Conservation (phyloP, 2,888 invertebrate species). For the Linyphia triangularis region DNA sequence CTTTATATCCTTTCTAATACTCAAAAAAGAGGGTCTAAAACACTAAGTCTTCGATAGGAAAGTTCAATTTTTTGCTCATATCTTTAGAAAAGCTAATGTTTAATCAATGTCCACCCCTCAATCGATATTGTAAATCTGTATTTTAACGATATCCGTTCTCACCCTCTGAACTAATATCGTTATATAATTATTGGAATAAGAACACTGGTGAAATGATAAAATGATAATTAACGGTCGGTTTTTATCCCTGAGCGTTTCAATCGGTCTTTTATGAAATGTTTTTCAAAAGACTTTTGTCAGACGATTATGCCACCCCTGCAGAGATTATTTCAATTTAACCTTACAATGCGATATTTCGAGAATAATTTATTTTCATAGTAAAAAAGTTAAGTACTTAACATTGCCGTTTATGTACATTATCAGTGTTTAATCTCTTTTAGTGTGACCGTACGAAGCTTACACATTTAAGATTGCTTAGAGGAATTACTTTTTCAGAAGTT, state of each 20-base stretch:
- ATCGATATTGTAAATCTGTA: constrained; percentile 73
- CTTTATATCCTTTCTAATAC: constrained; percentile 60
- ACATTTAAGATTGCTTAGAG: no score
- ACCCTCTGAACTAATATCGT: constrained; percentile 73
- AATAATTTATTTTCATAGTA: background rate
- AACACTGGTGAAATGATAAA: constrained; percentile 74
- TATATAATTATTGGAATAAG: constrained; percentile 74
- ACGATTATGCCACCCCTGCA: background rate
- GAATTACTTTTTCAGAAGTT: no score
- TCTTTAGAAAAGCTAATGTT: constrained; percentile 69
- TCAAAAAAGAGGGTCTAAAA: constrained; percentile 26
- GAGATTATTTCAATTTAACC: background rate
- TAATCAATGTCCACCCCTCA: constrained; percentile 67
- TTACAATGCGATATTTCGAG: no score
- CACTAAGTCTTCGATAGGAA: constrained; percentile 56
- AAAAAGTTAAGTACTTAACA: no score
- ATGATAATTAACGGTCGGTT: constrained; percentile 70
- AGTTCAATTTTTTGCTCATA: constrained; percentile 39
- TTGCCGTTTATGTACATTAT: no score
- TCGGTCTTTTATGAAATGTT: constrained; percentile 13
- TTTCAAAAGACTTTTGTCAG: background rate
- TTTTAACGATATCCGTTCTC: constrained; percentile 72
- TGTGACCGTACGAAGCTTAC: no score
- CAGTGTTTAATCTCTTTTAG: no score
- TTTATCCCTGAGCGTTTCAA: constrained; percentile 1